Evolutionary conservation across 2,888 invertebrate species (phyloP).

Genomic region (Campaea margaritaria): DNA sequence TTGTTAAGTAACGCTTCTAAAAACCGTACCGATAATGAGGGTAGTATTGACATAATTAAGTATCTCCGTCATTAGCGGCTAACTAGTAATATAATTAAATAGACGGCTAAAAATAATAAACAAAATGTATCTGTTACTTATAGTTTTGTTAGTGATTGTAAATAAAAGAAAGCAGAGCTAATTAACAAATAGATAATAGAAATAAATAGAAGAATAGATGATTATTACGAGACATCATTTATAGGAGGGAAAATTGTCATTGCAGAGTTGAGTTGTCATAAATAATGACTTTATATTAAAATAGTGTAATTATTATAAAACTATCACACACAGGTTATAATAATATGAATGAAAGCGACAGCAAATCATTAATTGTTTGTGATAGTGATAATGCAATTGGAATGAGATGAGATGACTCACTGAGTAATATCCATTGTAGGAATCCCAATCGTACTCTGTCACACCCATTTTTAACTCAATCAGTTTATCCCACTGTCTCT

Average conservation of each 20-base stretch:
- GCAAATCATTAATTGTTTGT: slow-evolving; percentile 23
- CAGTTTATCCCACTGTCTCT: slow-evolving; percentile 55
- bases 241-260: slow-evolving; percentile 39
- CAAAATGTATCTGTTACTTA: not conserved
- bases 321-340: slow-evolving; percentile 1
- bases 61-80: not conserved
- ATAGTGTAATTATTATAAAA: not conserved
- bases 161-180: not conserved
- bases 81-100: not conserved
- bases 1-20: not conserved
- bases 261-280: slow-evolving; percentile 43
- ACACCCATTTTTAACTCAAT: slow-evolving; percentile 77
- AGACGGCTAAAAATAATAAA: slow-evolving; percentile 12
- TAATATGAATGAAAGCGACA: slow-evolving; percentile 16
- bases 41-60: slow-evolving; percentile 34
- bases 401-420: slow-evolving; percentile 62
- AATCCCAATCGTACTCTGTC: slow-evolving; percentile 80
- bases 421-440: slow-evolving; percentile 78
- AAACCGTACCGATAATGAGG: slow-evolving; percentile 34
- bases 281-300: too few species aligned
- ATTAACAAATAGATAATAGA: not conserved
- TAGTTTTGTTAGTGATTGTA: not conserved
- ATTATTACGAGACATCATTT: too few species aligned
- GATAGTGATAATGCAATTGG: slow-evolving; percentile 19
- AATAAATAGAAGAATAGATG: not conserved